Conservation (phyloP, 2,113 vertebrate species). For the Gila orcuttii region DNA sequence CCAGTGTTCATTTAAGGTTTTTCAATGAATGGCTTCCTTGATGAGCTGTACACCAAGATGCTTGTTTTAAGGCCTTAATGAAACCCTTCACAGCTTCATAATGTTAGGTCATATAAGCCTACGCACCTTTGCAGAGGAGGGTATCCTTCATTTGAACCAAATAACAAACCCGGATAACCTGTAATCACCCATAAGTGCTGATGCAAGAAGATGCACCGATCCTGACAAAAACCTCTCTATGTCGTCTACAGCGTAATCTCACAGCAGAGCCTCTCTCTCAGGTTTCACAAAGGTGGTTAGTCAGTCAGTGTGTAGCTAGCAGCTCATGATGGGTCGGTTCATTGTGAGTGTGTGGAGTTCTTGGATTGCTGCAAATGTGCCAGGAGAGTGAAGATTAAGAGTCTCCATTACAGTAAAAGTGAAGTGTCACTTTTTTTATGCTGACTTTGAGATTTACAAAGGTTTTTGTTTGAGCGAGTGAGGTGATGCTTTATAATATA, state of each 20-base stretch:
- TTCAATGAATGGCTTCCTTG: constrained; percentile 5
- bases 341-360: background rate
- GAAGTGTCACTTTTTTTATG: background rate
- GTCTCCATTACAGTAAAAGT: constrained; percentile 10
- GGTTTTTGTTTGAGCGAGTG: no score
- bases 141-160: constrained; percentile 35
- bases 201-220: constrained; percentile 5
- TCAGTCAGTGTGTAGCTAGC: background rate
- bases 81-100: constrained; percentile 38
- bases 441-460: background rate
- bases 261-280: background rate
- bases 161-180: constrained; percentile 48
- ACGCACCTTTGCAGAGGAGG: constrained; percentile 14
- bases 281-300: constrained; percentile 10
- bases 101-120: constrained; percentile 18
- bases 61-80: constrained; percentile 37
- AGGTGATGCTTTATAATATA: background rate
- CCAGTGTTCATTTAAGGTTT: constrained; percentile 20
- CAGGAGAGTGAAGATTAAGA: constrained; percentile 19
- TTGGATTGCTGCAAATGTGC: background rate
- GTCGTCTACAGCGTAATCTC: background rate
- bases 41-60: constrained; percentile 17
- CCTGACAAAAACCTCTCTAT: constrained; percentile 24
- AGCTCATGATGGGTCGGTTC: background rate
- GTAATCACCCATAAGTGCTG: constrained; percentile 45